A percentile compares a stretch with the other conserved stretches of the same genome.
Evolutionary conservation across 1,140 invertebrate species (phyloP).

Genomic region (Apis laboriosa): DNA sequence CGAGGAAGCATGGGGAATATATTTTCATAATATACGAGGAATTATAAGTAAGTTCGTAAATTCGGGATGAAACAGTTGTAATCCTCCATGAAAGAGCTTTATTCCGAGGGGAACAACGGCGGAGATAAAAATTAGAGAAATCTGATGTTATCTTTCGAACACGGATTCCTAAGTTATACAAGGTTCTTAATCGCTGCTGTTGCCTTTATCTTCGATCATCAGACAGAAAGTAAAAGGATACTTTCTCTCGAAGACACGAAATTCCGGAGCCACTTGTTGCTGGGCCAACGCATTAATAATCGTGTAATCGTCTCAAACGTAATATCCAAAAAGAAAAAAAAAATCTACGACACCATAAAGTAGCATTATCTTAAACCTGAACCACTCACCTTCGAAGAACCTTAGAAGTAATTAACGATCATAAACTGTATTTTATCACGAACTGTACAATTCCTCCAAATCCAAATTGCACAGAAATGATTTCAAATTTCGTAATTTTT

Average conservation of each 20-base stretch:
- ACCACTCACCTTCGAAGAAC: too few relatives aligned
- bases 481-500: too few relatives aligned
- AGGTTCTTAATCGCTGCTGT: conserved; percentile 2
- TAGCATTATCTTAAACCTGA: too few relatives aligned
- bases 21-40: too few relatives aligned
- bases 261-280: neutral
- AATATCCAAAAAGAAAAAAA: neutral
- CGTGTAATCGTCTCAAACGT: conserved; percentile 6
- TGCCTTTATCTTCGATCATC: conserved; percentile 16
- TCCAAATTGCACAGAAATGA: too few relatives aligned
- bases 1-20: too few relatives aligned
- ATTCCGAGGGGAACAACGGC: neutral
- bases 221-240: conserved; percentile 42
- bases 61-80: neutral
- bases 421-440: too few relatives aligned
- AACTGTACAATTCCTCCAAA: too few relatives aligned
- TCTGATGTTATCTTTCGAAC: conserved; percentile 20
- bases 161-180: conserved; percentile 26
- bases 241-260: conserved; percentile 26
- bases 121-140: conserved; percentile 10
- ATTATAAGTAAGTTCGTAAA: neutral
- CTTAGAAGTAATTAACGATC: too few relatives aligned
- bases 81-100: neutral
- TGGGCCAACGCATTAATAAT: conserved; percentile 9
- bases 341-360: neutral